Conservation (phyloP, 2,797 vertebrate genomes). For the Zalophus californianus region DNA sequence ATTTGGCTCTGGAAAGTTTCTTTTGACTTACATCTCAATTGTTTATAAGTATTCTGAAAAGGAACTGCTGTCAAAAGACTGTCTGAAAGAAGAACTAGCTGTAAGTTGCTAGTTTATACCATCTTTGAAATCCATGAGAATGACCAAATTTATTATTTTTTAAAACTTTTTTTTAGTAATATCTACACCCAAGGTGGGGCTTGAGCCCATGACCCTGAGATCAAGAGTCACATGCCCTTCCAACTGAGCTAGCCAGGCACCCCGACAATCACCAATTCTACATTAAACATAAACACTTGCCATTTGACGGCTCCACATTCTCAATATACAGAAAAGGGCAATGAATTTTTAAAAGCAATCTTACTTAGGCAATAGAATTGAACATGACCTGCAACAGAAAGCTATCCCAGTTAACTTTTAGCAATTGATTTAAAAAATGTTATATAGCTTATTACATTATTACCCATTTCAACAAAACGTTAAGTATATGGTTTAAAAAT, state of each 20-base stretch:
- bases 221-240: neutral
- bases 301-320: neutral
- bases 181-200: neutral
- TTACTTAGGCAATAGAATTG: neutral
- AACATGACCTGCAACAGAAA: neutral
- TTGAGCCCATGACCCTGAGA: neutral
- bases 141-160: neutral
- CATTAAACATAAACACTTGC: neutral
- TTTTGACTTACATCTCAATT: neutral
- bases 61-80: neutral
- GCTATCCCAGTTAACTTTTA: neutral
- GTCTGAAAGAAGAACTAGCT: neutral
- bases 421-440: neutral
- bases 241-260: neutral
- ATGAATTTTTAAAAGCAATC: neutral
- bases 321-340: slow-evolving; percentile 42
- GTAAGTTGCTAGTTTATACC: neutral
- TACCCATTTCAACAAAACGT: neutral
- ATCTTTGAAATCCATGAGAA: neutral
- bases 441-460: slow-evolving; percentile 7
- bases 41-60: slow-evolving; percentile 29
- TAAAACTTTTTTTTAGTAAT: neutral
- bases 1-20: neutral
- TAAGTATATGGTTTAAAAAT: neutral
- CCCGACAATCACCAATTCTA: neutral